Base-by-base conservation (phyloP, 2,113 vertebrate species). In the Passer domesticus region DNA sequence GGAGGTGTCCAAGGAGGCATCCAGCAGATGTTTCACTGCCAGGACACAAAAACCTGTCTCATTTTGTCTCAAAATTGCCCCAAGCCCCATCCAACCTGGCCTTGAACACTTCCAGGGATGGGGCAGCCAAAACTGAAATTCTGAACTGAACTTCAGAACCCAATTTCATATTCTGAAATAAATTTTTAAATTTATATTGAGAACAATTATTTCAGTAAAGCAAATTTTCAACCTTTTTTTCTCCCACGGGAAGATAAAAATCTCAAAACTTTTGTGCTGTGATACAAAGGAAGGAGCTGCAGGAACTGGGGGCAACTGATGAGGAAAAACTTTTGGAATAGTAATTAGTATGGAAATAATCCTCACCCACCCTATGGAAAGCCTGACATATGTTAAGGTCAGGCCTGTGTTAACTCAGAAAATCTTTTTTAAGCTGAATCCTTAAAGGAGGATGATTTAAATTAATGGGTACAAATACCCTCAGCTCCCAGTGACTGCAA, bases 381-480 rank as follows among this genome's bases (percentile, higher is more conserved):
- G 55, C 5, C 0, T 74, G 79, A 58, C 83, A 93, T 86, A 63
- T 60, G 79, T 37, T 88, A 73, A 90, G 90, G 93, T 88, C 90
- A 88, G 41, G 59, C 63, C 82, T 1, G 15, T 63, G 74, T 59
- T 60, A 78, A 83, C 72, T 52, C 63, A 43, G 76, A 83, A 92
- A 92, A 90, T 78, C 92, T 97, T 92, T 92, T 52, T 64, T 86
- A 88, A 96, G 88, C 88, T 37, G 92, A 68, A 58, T 86, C 39
- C 23, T 83, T 95, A 86, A 43, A 92, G 72, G 60, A 89, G 50
- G 88, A 56, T 39, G 39, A 88, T 50, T 60, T 55, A 62, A 92
- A 91, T 91, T 66, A 95, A 58, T 15, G 58, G 67, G 53, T 85
- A 67, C 46, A 93, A 94, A 92, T 39, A 37, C 35, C 44, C 75